These are phyloP conservation scores for Sandelia bainsii DNA, from an alignment of 2,797 vertebrate genomes.

Conservation along the genomic window DNA sequence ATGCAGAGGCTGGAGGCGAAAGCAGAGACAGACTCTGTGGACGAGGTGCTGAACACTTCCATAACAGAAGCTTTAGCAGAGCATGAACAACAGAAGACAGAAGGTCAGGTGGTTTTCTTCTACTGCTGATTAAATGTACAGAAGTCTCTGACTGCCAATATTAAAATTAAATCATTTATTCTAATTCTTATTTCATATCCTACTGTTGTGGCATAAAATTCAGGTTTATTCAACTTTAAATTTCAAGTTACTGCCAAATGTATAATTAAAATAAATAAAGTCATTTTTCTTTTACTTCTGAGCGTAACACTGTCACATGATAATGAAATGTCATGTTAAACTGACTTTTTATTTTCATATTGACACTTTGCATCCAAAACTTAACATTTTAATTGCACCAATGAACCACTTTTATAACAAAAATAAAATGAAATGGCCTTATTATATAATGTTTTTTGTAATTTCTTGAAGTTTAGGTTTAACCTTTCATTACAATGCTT, in stretches of 20 bases:
- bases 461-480: too few relatives aligned
- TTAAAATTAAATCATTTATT: not conserved
- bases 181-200: not conserved
- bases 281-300: too few relatives aligned
- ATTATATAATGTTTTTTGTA: too few relatives aligned
- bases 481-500: too few relatives aligned
- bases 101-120: constrained; percentile 39
- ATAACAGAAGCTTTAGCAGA: constrained; percentile 38
- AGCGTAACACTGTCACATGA: too few relatives aligned
- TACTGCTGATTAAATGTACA: not conserved
- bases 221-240: not conserved
- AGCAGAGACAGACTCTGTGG: constrained; percentile 48
- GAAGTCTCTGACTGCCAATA: not conserved
- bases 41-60: constrained; percentile 37
- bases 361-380: too few relatives aligned
- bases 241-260: not conserved
- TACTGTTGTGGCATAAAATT: not conserved
- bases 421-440: too few relatives aligned
- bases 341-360: not conserved
- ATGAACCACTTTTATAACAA: too few relatives aligned
- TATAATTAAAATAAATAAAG: not conserved
- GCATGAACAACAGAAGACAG: constrained; percentile 21
- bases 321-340: not conserved
- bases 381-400: too few relatives aligned
- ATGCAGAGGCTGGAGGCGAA: constrained; percentile 61